A percentile compares a stretch with the other conserved stretches of the same genome.
Evolutionary conservation across 2,888 invertebrate genomes (phyloP).

Genomic region (Lithophane semibrunnea): DNA sequence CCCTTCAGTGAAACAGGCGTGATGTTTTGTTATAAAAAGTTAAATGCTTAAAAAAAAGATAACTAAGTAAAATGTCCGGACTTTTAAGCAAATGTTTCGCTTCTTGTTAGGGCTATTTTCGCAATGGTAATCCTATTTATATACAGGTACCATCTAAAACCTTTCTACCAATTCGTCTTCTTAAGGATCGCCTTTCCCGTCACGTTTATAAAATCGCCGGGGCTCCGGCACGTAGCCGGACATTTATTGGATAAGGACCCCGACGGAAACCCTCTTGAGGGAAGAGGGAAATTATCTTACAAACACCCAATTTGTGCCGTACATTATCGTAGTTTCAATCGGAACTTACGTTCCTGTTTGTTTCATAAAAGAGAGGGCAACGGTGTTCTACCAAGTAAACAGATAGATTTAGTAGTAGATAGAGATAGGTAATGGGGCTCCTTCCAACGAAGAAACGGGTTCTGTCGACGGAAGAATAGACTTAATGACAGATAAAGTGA

Average conservation of each 20-base stretch:
- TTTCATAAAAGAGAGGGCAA: conserved; percentile 11
- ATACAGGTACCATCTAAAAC: conserved; percentile 10
- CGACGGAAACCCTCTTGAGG: conserved; percentile 44
- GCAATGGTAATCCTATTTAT: too few relatives aligned
- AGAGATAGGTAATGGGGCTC: conserved; percentile 4
- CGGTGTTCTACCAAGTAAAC: not conserved
- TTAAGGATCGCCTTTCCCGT: conserved; percentile 37
- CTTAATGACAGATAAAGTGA: too few relatives aligned
- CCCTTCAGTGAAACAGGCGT: too few relatives aligned
- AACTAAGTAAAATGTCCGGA: not conserved
- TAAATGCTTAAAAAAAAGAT: not conserved
- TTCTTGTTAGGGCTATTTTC: not conserved
- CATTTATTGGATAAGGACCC: conserved; percentile 64
- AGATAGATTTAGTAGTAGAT: conserved; percentile 15
- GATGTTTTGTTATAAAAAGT: not conserved
- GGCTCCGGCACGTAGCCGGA: conserved; percentile 55
- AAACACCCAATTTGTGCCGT: conserved; percentile 61
- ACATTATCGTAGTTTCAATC: conserved; percentile 46
- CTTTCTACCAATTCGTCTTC: conserved; percentile 47
- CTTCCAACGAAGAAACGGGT: not conserved
- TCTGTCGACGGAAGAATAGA: too few relatives aligned
- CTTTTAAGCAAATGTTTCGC: not conserved
- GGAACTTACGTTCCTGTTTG: conserved; percentile 40
- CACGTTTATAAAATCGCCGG: conserved; percentile 61
- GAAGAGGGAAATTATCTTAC: conserved; percentile 59